These are phyloP conservation scores for Nyleta sp. DNA, from an alignment of 2,888 invertebrate genomes.

Conservation along the genomic window DNA sequence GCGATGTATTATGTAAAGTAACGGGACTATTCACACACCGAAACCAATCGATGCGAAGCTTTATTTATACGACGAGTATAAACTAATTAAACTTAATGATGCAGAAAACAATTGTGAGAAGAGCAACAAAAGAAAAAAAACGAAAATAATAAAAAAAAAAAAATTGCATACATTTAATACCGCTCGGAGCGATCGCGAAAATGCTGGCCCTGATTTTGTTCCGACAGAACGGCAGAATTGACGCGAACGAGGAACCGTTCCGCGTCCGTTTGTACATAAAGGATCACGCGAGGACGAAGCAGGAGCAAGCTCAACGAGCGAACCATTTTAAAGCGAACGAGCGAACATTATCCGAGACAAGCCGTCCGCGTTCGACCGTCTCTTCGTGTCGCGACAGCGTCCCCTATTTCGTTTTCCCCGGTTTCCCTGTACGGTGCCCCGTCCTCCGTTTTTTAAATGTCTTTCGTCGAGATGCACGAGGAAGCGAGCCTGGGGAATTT, in stretches of 20 bases:
- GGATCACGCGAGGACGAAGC: slow-evolving; percentile 22
- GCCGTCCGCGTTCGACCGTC: slow-evolving; percentile 41
- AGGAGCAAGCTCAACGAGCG: slow-evolving; percentile 17
- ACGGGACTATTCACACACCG: slow-evolving; percentile 8
- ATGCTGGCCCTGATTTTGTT: too few species aligned
- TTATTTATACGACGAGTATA: slow-evolving; percentile 41
- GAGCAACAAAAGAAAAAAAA: background rate
- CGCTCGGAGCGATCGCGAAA: too few species aligned
- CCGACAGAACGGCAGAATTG: background rate
- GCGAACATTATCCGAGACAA: slow-evolving; percentile 25
- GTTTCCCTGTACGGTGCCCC: too few species aligned
- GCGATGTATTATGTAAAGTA: background rate
- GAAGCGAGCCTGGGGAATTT: too few species aligned
- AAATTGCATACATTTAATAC: too few species aligned
- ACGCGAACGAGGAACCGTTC: background rate
- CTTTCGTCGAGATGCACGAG: too few species aligned
- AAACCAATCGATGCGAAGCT: slow-evolving; percentile 35
- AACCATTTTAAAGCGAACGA: background rate
- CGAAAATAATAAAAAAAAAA: background rate
- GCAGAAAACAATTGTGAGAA: too few species aligned
- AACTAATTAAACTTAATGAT: background rate
- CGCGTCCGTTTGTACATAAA: slow-evolving; percentile 35
- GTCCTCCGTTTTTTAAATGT: slow-evolving; percentile 26
- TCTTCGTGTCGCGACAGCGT: slow-evolving; percentile 23
- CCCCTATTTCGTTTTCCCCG: slow-evolving; percentile 6